A percentile compares a stretch with the other conserved stretches of the same genome.
Evolutionary conservation across 2,888 invertebrate species (phyloP).

Genomic region (Terebella lapidaria): DNA sequence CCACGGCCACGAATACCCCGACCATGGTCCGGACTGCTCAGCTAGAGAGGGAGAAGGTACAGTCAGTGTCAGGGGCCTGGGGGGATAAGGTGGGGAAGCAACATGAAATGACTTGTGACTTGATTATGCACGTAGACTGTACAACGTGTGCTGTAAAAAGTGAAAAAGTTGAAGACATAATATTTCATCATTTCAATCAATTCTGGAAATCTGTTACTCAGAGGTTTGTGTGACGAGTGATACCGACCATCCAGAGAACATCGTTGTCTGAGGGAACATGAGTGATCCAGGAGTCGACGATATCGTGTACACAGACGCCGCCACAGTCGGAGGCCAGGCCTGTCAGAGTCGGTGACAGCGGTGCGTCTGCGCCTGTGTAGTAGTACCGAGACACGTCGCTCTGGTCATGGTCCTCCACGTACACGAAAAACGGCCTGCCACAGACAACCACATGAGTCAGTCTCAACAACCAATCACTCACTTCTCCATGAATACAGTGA

Average conservation of each 20-base stretch:
- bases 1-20: slow-evolving; percentile 60
- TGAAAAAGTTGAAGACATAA: neutral
- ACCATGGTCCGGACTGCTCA: slow-evolving; percentile 38
- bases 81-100: too few relatives aligned
- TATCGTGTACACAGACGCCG: slow-evolving; percentile 31
- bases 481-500: too few relatives aligned
- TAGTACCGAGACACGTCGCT: slow-evolving; percentile 30
- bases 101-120: too few relatives aligned
- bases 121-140: too few relatives aligned
- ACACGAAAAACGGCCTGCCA: slow-evolving; percentile 32
- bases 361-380: slow-evolving; percentile 37
- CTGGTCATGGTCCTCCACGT: slow-evolving; percentile 25
- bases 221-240: neutral
- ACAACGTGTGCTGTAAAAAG: too few relatives aligned
- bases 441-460: too few relatives aligned
- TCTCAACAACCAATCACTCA: too few relatives aligned
- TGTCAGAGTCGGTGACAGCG: slow-evolving; percentile 33
- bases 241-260: slow-evolving; percentile 45
- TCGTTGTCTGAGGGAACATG: slow-evolving; percentile 33
- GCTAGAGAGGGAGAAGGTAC: neutral
- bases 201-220: neutral
- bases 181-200: neutral
- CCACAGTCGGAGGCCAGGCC: slow-evolving; percentile 26
- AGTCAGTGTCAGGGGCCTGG: too few relatives aligned
- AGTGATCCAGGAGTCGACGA: slow-evolving; percentile 37